Percentiles rank a stretch among this genome's conserved stretches.
phyloP scores from a whole-genome alignment of 2,888 invertebrate species.

The Shargacucullia verbasci region DNA sequence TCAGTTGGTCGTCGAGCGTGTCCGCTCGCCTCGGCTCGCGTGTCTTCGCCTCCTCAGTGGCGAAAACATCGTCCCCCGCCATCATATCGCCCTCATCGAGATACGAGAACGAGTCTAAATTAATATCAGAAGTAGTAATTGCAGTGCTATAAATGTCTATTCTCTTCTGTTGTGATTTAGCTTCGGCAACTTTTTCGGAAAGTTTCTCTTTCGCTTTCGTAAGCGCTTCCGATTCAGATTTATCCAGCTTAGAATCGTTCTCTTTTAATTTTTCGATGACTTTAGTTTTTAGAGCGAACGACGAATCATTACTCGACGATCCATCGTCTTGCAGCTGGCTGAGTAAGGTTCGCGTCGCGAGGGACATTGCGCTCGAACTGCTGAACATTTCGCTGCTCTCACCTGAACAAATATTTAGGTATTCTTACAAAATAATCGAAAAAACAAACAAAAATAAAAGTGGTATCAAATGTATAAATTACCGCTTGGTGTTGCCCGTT shows the following conservation, averaged over 20 bases:
- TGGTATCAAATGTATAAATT: conserved; percentile 62
- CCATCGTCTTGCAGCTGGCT: conserved; percentile 88
- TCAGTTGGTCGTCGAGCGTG: conserved; percentile 75
- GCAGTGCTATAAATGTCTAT: conserved; percentile 89
- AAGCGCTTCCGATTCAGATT: conserved; percentile 78
- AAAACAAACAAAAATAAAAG: conserved; percentile 59
- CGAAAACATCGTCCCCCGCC: conserved; percentile 83
- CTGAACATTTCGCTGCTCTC: conserved; percentile 80
- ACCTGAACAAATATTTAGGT: conserved; percentile 75
- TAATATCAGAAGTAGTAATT: conserved; percentile 86
- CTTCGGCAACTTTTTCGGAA: conserved; percentile 82
- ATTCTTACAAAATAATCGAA: conserved; percentile 62
- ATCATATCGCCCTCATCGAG: conserved; percentile 82
- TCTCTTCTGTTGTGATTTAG: conserved; percentile 79
- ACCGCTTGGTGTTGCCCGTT: conserved; percentile 78
- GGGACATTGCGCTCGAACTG: conserved; percentile 77
- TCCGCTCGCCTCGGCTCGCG: conserved; percentile 67
- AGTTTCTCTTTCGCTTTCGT: conserved; percentile 83
- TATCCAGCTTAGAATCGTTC: conserved; percentile 70
- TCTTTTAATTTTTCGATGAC: conserved; percentile 68
- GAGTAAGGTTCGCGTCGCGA: conserved; percentile 83
- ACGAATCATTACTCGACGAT: conserved; percentile 87
- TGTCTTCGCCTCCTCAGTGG: conserved; percentile 65
- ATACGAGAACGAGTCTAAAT: conserved; percentile 87
- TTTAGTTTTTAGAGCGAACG: conserved; percentile 81